Evolutionary conservation across 2,797 vertebrate genomes (phyloP).

Genomic region (Oryzias dopingdopingensis): DNA sequence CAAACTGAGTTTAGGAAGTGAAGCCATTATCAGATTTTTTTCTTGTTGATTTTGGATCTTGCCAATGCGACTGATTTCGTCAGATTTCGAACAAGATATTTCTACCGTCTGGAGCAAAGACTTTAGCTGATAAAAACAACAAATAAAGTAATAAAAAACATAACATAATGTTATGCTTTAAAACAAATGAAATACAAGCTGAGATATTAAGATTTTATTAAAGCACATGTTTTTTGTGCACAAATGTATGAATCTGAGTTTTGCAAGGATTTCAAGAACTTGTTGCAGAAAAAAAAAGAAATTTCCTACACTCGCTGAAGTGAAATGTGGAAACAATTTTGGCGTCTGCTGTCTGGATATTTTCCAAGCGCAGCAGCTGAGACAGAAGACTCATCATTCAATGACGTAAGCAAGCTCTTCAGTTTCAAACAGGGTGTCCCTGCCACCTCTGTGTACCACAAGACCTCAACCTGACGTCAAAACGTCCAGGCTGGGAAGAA

Average conservation of each 20-base stretch:
- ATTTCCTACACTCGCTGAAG: slow-evolving; percentile 40
- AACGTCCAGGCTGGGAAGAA: slow-evolving; percentile 5
- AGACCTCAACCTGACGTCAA: slow-evolving; percentile 39
- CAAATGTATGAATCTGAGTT: no score
- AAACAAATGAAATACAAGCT: no score
- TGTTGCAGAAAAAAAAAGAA: slow-evolving; percentile 15
- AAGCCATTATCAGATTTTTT: slow-evolving; percentile 53
- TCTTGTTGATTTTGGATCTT: slow-evolving; percentile 51
- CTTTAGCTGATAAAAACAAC: slow-evolving; percentile 1
- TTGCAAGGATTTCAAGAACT: no score
- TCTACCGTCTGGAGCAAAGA: slow-evolving; percentile 9
- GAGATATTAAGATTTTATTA: no score
- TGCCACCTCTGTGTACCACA: slow-evolving; percentile 31
- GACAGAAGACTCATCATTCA: slow-evolving; percentile 38
- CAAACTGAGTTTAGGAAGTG: slow-evolving; percentile 31
- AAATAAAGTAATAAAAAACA: no score
- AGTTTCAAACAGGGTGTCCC: slow-evolving; percentile 40
- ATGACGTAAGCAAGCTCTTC: slow-evolving; percentile 43
- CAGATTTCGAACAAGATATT: slow-evolving; percentile 16
- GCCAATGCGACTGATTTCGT: slow-evolving; percentile 13
- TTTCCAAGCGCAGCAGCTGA: slow-evolving; percentile 62
- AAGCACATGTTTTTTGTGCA: no score
- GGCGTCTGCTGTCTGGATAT: slow-evolving; percentile 45
- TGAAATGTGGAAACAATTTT: slow-evolving; percentile 73
- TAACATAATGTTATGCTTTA: no score